These are phyloP conservation scores for Ochropleura plecta DNA, from an alignment of 2,888 invertebrate genomes.

Conservation along the genomic window DNA sequence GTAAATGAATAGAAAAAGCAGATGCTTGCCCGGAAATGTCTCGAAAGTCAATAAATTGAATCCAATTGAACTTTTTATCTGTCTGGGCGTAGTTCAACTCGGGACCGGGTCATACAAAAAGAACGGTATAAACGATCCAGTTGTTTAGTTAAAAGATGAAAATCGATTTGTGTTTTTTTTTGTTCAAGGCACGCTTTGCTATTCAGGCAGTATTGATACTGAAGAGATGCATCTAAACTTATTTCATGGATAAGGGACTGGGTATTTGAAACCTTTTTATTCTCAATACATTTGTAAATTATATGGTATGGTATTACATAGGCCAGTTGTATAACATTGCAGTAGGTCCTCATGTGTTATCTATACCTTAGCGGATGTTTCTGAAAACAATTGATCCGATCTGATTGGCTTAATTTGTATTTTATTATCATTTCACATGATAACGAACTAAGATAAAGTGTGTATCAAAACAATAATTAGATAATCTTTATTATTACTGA, in stretches of 20 bases:
- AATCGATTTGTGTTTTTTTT: constrained; percentile 17
- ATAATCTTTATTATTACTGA: constrained; percentile 1
- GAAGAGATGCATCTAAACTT: neutral
- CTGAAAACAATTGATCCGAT: constrained; percentile 8
- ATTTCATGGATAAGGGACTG: neutral
- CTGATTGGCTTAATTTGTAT: constrained; percentile 33
- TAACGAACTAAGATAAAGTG: constrained; percentile 4
- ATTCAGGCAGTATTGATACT: neutral
- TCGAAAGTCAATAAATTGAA: constrained; percentile 24
- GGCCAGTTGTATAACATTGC: neutral
- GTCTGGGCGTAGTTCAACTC: constrained; percentile 45
- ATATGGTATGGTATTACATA: neutral
- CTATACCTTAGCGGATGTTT: constrained; percentile 9
- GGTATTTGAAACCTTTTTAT: neutral
- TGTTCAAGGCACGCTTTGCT: neutral
- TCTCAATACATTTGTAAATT: neutral
- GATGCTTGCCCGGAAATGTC: constrained; percentile 25
- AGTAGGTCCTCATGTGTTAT: constrained; percentile 3
- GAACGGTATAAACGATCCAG: constrained; percentile 8
- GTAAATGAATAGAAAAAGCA: neutral
- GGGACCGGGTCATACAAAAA: constrained; percentile 31
- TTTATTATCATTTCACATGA: constrained; percentile 18
- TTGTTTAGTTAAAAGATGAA: constrained; percentile 22
- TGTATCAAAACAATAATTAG: constrained; percentile 31
- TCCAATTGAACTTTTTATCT: constrained; percentile 43